These are phyloP conservation scores for Thalassoma bifasciatum DNA, from an alignment of 2,113 vertebrate species.

Conservation along the genomic window DNA sequence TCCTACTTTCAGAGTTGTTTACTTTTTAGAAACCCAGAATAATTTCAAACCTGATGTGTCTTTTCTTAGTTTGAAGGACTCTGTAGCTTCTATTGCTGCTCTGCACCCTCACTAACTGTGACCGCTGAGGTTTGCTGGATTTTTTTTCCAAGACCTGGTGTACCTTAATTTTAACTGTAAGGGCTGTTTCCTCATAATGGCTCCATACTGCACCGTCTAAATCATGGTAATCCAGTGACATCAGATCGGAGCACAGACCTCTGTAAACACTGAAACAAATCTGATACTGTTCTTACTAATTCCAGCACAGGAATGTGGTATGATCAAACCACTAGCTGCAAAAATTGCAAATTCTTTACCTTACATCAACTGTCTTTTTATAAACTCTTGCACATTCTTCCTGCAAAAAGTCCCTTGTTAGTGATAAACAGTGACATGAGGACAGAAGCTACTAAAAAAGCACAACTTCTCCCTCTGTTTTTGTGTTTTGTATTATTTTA, in stretches of 20 bases:
- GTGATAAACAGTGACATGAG: background rate
- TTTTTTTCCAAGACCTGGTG: conserved; percentile 1
- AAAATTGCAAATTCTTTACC: background rate
- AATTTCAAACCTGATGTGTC: background rate
- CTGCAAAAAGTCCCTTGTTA: background rate
- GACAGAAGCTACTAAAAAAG: background rate
- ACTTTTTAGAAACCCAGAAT: background rate
- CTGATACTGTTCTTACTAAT: background rate
- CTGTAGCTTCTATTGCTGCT: background rate
- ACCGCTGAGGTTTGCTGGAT: background rate
- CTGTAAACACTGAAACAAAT: background rate
- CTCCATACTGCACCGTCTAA: conserved; percentile 1
- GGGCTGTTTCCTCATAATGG: background rate
- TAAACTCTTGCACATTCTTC: background rate
- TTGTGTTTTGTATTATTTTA: background rate
- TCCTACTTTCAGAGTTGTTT: background rate
- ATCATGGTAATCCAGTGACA: background rate
- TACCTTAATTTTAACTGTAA: background rate
- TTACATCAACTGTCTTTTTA: background rate
- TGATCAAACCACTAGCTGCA: background rate
- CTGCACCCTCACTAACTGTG: conserved; percentile 3
- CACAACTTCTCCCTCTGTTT: background rate
- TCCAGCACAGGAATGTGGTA: background rate
- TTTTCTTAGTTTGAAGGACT: background rate
- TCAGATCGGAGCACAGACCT: background rate